These are phyloP conservation scores for Ophioninae sp. DNA, from an alignment of 2,888 invertebrate species.

Conservation along the genomic window DNA sequence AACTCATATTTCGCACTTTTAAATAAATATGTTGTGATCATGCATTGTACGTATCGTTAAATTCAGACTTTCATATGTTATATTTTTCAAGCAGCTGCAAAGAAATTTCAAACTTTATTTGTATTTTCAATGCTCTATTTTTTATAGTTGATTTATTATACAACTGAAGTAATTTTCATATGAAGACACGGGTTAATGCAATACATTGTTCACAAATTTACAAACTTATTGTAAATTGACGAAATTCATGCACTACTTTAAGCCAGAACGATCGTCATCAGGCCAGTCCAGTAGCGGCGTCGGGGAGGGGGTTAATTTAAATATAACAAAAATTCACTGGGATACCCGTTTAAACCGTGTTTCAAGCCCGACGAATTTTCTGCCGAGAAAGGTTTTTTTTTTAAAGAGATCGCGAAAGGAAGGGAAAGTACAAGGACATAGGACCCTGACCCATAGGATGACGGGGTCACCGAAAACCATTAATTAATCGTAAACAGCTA, in stretches of 20 bases:
- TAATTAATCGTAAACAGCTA: conserved; percentile 78
- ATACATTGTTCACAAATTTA: too few species aligned
- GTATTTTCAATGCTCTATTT: too few species aligned
- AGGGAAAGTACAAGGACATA: conserved; percentile 1
- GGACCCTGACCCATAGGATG: background rate
- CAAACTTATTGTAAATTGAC: too few species aligned
- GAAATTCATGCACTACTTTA: background rate
- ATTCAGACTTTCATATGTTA: too few species aligned
- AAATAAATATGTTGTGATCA: too few species aligned
- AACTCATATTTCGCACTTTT: too few species aligned
- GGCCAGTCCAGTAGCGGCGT: background rate
- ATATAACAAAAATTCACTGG: conserved; percentile 1
- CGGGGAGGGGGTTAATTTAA: background rate
- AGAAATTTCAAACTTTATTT: too few species aligned
- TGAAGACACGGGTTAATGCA: too few species aligned
- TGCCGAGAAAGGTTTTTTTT: background rate
- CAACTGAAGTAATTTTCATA: too few species aligned
- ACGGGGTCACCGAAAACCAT: conserved; percentile 73
- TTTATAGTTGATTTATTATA: too few species aligned
- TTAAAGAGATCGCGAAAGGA: background rate
- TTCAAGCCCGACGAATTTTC: background rate
- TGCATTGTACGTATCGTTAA: too few species aligned
- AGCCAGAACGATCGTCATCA: background rate
- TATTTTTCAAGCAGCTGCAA: too few species aligned
- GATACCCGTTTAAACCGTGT: background rate